Evolutionary conservation across 2,888 invertebrate genomes (phyloP).

Genomic region (Keiferia lycopersicella): DNA sequence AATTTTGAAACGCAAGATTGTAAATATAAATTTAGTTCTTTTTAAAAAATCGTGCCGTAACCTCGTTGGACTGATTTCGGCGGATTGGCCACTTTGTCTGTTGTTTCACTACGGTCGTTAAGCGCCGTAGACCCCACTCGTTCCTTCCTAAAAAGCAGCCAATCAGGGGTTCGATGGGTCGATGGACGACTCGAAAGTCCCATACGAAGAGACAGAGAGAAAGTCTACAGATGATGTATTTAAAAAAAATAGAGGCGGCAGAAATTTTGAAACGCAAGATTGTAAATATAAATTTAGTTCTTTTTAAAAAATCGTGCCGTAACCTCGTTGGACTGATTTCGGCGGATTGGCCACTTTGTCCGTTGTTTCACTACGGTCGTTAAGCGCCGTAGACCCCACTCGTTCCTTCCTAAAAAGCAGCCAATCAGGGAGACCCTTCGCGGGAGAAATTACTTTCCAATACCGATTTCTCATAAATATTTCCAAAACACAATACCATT

Average conservation of each 20-base stretch:
- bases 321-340: background rate
- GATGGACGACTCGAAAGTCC: no score
- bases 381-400: conserved; percentile 30
- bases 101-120: conserved; percentile 16
- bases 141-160: conserved; percentile 40
- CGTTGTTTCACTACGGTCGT: conserved; percentile 15
- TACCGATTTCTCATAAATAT: conserved; percentile 27
- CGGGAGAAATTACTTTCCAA: conserved; percentile 38
- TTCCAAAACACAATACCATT: conserved; percentile 29
- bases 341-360: background rate
- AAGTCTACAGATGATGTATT: no score
- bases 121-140: conserved; percentile 31
- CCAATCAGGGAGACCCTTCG: conserved; percentile 36
- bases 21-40: background rate
- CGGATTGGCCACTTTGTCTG: background rate
- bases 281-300: background rate
- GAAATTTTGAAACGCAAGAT: background rate
- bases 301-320: background rate
- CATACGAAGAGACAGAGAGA: no score
- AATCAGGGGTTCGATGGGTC: no score
- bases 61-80: background rate
- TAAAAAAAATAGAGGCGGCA: no score
- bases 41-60: background rate
- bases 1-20: no score
- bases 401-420: conserved; percentile 40